phyloP scores from a whole-genome alignment of 2,888 invertebrate genomes.

The Galerucella calmariensis region DNA sequence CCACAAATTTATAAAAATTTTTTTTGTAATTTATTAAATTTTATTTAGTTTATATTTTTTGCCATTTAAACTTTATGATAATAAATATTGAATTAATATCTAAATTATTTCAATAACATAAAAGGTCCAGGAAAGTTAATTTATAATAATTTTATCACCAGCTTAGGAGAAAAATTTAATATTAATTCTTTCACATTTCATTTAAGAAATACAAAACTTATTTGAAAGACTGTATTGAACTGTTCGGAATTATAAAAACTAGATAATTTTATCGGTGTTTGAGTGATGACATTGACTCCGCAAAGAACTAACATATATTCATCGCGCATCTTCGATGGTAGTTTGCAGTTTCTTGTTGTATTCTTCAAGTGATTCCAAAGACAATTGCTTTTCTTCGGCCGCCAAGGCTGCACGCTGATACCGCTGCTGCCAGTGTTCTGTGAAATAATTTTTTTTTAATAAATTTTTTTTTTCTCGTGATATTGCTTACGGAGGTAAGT shows the following conservation, averaged over 20 bases:
- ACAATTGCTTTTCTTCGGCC: slow-evolving; percentile 33
- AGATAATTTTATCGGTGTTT: slow-evolving; percentile 44
- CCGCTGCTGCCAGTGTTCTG: slow-evolving; percentile 6
- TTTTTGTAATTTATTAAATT: too few relatives aligned
- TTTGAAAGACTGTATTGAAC: slow-evolving; percentile 31
- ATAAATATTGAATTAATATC: too few relatives aligned
- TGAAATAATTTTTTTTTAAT: background rate
- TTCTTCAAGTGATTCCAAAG: slow-evolving; percentile 36
- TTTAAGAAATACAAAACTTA: background rate
- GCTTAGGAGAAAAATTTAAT: background rate
- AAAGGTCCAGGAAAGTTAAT: too few relatives aligned
- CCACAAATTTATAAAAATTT: too few relatives aligned
- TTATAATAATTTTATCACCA: background rate
- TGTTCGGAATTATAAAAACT: slow-evolving; percentile 28
- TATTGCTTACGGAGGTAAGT: background rate
- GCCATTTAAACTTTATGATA: too few relatives aligned
- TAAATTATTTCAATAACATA: too few relatives aligned
- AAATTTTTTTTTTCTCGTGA: background rate
- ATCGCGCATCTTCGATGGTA: slow-evolving; percentile 46
- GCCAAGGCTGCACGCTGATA: slow-evolving; percentile 24
- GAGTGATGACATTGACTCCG: slow-evolving; percentile 61
- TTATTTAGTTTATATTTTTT: too few relatives aligned
- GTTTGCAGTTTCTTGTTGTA: slow-evolving; percentile 39
- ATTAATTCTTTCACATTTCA: background rate
- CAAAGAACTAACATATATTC: slow-evolving; percentile 45